Evolutionary conservation across 2,113 vertebrate species (phyloP), one percentile per base, ranked within the genome.

Genomic region (Blennius ocellaris): DNA sequence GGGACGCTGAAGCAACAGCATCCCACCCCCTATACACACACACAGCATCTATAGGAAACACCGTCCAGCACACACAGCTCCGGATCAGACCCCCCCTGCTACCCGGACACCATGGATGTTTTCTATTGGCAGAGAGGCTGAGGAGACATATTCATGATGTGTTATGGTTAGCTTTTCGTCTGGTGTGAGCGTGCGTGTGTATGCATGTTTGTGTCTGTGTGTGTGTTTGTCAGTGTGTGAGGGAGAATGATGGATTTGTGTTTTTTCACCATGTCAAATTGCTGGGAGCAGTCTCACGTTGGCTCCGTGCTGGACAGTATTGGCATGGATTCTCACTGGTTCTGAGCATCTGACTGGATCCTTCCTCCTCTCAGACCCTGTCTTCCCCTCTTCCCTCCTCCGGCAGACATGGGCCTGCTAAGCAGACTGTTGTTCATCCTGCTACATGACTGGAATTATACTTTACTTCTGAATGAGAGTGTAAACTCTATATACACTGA

Each of bases 391-490:
- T 81, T 76, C 80, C 66, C 73, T 85, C 71, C 76, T 58, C 21
- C 62, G 77, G 80, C 87, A 92, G 89, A 91, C 89, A 94, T 93
- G 93, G 89, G 92, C 92, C 89, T 90, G 78, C 83, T 90, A 48
- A 87, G 66, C 67, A 91, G 89, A 91, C 90, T 90, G 71, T 80
- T 92, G 55, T 90, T 93, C 85, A 88, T 91, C 80, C 81, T 89
- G 82, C 90, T 93, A 81, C 90, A 91, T 87, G 92, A 93, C 82
- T 92, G 92, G 92, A 91, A 92, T 87, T 87, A 87, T 85, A 85
- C 76, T 47, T 87, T 59, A 76, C 83, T 66, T 48, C 78, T 87
- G 61, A 88, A 83, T 84, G 80, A 85, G 36, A 87, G 65, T 52
- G 45, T 88, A 71, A 76, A 82, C 55, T 72, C 65, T 36, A 69